Base-by-base conservation (phyloP, 2,797 vertebrate genomes). In the Bryconaethiops microstoma region DNA sequence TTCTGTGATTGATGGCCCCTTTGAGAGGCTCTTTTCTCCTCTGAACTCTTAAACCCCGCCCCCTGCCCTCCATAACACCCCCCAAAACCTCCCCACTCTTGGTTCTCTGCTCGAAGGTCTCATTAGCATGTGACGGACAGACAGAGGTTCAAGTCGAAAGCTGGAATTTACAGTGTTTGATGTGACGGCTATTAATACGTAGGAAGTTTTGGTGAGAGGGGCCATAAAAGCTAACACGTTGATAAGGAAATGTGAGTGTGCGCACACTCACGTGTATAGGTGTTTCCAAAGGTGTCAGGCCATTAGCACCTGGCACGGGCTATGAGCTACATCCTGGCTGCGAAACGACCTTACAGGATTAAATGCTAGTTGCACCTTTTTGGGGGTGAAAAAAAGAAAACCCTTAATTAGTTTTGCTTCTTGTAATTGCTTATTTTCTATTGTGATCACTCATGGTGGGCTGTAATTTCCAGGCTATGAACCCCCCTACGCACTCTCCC, bases 1-100 rank as follows among this genome's bases (percentile, higher is more conserved):
- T 67, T 63, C 65, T 68, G 59, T 80, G 64, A 77, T 79, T 74
- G 81, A 87, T 79, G 79, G 62, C 62, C 62, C 76, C 64, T 83
- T 75, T 63, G 54, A 79, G 73, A 59, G 77, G 78, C 63, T 48
- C 74, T 81, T 57, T 76, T 79, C 62, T 77, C 9, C 63, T 76
- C 77, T 60, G 73, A 83, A 70, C 82, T 73, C 35, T n/a, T 69
- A 69, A 42, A 50, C 19, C 29, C 29, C 25, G 25, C 9, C 23
- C 40, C 68, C 69, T 62, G 52, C 52, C 55, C 64, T 70, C 63
- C 76, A 64, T 2, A 16, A 62, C 23, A 17, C 8, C 0, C 40
- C 12, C 19, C 40, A 12, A 1, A 2, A 35, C 35, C 35, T 35
- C 35, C 35, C 35, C 35, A 35, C 35, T 35, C 2, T 35, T 55